phyloP scores from a whole-genome alignment of 37 sponge, comb jelly and placozoan species.

The Mnemiopsis leidyi region DNA sequence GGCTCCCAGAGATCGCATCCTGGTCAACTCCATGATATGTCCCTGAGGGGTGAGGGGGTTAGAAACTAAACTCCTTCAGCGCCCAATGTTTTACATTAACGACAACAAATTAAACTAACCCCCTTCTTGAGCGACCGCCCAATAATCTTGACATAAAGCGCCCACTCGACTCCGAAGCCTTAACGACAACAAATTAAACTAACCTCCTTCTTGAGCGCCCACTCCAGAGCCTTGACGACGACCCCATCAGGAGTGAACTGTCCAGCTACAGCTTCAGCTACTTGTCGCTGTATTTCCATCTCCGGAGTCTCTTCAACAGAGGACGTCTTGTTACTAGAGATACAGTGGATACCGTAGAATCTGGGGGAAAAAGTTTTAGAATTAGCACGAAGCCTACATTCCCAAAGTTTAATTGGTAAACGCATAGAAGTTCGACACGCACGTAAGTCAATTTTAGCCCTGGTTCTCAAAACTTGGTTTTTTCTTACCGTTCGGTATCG shows the following conservation, averaged over 20 bases:
- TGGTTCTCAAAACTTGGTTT: too few species aligned
- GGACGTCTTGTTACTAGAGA: constrained; percentile 44
- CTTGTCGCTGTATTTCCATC: constrained; percentile 76
- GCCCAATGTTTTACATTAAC: too few species aligned
- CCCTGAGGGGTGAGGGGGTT: constrained; percentile 65
- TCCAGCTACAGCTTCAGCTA: constrained; percentile 76
- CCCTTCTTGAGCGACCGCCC: too few species aligned
- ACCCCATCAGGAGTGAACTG: constrained; percentile 85
- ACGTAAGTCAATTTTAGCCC: too few species aligned
- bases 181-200: too few species aligned
- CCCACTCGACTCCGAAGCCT: too few species aligned
- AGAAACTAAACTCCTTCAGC: not conserved
- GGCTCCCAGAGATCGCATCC: constrained; percentile 82
- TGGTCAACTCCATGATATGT: constrained; percentile 98
- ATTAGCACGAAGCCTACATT: not conserved
- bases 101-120: too few species aligned
- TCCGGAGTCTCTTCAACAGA: constrained; percentile 39
- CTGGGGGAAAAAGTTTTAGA: not conserved
- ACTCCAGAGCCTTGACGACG: constrained; percentile 76
- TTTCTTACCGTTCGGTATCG: constrained; percentile 79
- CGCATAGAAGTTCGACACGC: too few species aligned
- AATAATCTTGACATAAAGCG: too few species aligned
- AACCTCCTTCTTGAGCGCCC: constrained; percentile 67
- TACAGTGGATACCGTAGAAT: constrained; percentile 64
- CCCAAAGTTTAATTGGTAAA: too few species aligned